phyloP scores from a whole-genome alignment of 2,888 invertebrate species.

The Spodoptera exigua region DNA sequence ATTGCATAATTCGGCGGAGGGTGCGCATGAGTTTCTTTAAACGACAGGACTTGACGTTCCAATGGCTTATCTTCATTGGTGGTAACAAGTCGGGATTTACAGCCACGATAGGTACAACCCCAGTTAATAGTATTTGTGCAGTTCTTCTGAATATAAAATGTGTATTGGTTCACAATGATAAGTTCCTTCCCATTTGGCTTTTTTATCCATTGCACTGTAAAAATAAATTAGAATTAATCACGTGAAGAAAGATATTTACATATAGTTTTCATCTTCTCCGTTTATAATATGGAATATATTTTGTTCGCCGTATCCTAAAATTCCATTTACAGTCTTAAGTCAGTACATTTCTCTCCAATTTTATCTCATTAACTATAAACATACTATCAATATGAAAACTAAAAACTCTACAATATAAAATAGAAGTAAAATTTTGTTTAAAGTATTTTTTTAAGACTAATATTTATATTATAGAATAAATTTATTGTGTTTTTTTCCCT shows the following conservation, averaged over 20 bases:
- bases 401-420: too few species aligned
- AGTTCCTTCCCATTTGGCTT: constrained; percentile 57
- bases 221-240: not conserved
- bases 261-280: too few species aligned
- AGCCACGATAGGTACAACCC: constrained; percentile 63
- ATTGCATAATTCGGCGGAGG: constrained; percentile 59
- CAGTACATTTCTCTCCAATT: too few species aligned
- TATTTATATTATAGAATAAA: too few species aligned
- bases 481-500: constrained; percentile 2
- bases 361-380: too few species aligned
- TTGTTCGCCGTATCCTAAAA: too few species aligned
- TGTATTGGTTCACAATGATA: constrained; percentile 58
- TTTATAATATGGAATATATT: too few species aligned
- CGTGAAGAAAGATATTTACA: too few species aligned
- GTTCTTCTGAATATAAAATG: constrained; percentile 56
- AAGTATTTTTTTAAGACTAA: too few species aligned
- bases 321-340: too few species aligned
- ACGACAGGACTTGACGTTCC: constrained; percentile 16
- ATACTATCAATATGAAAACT: too few species aligned
- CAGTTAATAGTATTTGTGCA: constrained; percentile 48
- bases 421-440: too few species aligned
- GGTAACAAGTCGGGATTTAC: constrained; percentile 56
- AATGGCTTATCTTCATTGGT: constrained; percentile 1
- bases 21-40: constrained; percentile 82
- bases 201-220: constrained; percentile 47